Evolutionary conservation across 1,140 invertebrate genomes (phyloP), one percentile per base, ranked within the genome.

Genomic region (Drosophila arawakana): DNA sequence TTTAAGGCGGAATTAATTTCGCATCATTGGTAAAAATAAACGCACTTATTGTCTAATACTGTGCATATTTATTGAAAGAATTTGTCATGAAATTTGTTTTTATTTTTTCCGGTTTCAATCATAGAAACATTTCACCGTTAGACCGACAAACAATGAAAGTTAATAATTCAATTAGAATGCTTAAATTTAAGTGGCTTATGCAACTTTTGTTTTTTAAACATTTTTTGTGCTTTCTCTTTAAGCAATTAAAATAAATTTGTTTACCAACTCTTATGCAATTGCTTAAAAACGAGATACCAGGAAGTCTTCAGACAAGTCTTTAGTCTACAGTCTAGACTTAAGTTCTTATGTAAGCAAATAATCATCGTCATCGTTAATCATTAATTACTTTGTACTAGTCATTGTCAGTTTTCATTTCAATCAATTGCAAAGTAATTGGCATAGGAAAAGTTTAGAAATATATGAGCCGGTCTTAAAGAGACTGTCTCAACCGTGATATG

Each of bases 1-100:
- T 13, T 60, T 15, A 52, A 52, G 49, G 49, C 49, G 41, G 37
- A 62, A 50, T 49, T 55, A 43, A 49, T 49, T 63, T 39, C 11
- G 3, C 68, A 85, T 85, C 82, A 81, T 81, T 70, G 77, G 80
- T 88, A 80, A 89, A 83, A 75, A 80, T 89, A 85, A 80, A 82
- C 80, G 34, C 49, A 60, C 44, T 66, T 59, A 44, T 43, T 57
- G 35, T 59, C 7, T 25, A 13, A 1, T 3, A 30, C 15, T 15
- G 7, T 49, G 30, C 9, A 9, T 39, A 21, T 65, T 34, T 34
- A 55, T 35, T 30, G 25, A 30, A 6, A 30, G 11, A 43, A 43
- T 43, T 39, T 39, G 8, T 39, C 37, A 10, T 39, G 11, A 34
- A 30, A 65, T 35, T 34, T 43, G 41, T 13, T 4, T 13, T 43